Base-by-base conservation (phyloP, 2,888 invertebrate genomes). In the Pandemis cinnamomeana region DNA sequence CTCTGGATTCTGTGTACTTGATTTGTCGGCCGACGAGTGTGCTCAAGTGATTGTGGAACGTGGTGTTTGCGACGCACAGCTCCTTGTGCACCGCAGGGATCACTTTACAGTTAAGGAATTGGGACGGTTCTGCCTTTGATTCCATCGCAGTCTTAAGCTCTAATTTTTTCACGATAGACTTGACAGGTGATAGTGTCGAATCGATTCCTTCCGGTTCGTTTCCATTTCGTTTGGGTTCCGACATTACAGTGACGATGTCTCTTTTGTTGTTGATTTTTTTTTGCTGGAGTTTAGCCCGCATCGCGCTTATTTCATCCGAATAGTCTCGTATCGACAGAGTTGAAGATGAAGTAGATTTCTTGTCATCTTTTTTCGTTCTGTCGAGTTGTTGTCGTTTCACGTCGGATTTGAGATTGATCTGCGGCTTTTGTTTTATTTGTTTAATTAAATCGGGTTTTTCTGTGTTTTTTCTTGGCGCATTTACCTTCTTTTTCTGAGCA, bases 21-120 rank as follows among this genome's bases (percentile, higher is more conserved):
- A 94, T 86, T 86, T 94, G 94, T 63, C 93, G 91, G 81, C 94
- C 93, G 72, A 93, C 93, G 86, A 94, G 93, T 90, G 92, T 93
- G 90, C 91, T 93, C 90, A 93, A 88, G 82, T 92, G 91, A 80
- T 93, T 94, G 78, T 94, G 94, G 82, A 92, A 92, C 71, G 91
- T 92, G 6, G 93, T 92, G 81, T 91, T 94, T 10, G 94, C 93
- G 48, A 94, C 91, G 83, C 94, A 94, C 66, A 93, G 75, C 77
- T 93, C 92, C 82, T 94, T 94, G 80, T 93, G 93, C 64, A 92
- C 89, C 48, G 91, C 87, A n/a, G 93, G 91, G 78, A 94, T 93
- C 53, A 94, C 87, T 83, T 93, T 94, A 84, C 94, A 94, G 81
- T 85, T 94, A 67, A 91, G 79, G 78, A 92, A 94, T 77, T 87